A percentile compares a stretch with the other conserved stretches of the same genome.
Conservation (phyloP, 2,113 vertebrate species). For the Rousettus leschenaultii region DNA sequence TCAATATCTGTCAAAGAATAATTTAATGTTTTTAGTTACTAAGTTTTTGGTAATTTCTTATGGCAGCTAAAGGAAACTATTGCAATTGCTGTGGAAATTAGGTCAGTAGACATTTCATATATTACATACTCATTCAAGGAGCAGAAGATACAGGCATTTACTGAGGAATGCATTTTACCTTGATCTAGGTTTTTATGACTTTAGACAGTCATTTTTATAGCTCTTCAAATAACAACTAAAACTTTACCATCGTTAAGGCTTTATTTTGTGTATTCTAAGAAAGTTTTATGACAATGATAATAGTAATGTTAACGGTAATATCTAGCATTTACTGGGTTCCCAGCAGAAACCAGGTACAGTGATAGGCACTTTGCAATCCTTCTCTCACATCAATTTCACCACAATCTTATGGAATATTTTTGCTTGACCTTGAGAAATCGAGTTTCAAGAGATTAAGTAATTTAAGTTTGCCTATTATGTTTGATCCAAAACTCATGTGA, state of each 20-base stretch:
- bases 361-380: neutral
- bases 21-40: neutral
- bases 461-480: neutral
- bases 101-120: conserved; percentile 2
- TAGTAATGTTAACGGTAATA: neutral
- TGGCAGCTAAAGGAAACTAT: neutral
- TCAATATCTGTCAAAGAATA: neutral
- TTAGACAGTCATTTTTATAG: neutral
- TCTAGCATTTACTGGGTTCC: neutral
- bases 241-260: neutral
- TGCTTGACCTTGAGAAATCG: neutral
- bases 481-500: neutral
- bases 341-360: neutral
- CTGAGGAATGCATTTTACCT: conserved; percentile 19
- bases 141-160: neutral
- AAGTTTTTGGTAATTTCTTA: neutral
- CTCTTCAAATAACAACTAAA: conserved; percentile 9
- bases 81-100: neutral
- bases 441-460: neutral
- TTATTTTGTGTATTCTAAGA: neutral
- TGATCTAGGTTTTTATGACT: neutral
- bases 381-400: neutral
- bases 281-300: neutral
- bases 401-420: neutral
- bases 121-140: neutral